Percentiles rank a stretch among this genome's conserved stretches.
phyloP scores from a whole-genome alignment of 35 echinoderm and acorn worm genomes.

The Hemicentrotus pulcherrimus region DNA sequence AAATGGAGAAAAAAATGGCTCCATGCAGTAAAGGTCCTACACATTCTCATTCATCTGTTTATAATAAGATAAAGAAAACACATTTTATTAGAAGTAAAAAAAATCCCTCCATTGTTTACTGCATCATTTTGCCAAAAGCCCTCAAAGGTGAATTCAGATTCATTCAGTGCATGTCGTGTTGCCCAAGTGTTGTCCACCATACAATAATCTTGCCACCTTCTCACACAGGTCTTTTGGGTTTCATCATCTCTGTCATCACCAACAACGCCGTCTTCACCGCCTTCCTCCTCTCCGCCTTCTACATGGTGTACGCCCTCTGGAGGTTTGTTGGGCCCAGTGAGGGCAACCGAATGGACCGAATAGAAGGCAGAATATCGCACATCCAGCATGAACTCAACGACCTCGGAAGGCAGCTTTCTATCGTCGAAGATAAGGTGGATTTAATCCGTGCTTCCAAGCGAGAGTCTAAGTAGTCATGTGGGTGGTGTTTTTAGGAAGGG shows the following conservation, averaged over 20 bases:
- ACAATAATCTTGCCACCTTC: background rate
- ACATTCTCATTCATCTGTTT: too few species aligned
- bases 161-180: too few species aligned
- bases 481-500: background rate
- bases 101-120: too few species aligned
- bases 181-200: background rate
- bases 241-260: conserved; percentile 1
- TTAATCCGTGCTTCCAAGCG: background rate
- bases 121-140: background rate
- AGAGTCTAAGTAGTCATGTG: background rate
- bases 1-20: too few species aligned
- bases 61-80: too few species aligned
- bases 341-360: background rate
- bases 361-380: background rate
- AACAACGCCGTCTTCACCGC: conserved; percentile 46
- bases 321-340: background rate
- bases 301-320: conserved; percentile 31
- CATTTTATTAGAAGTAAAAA: too few species aligned
- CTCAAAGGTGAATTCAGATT: background rate
- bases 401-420: background rate
- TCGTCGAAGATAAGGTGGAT: conserved; percentile 7
- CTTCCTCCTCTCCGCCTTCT: conserved; percentile 28
- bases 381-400: conserved; percentile 31
- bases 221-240: conserved; percentile 18
- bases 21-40: too few species aligned